These are phyloP conservation scores for Dipodomys ordii DNA, from an alignment of 2,113 vertebrate species.

Conservation along the genomic window DNA sequence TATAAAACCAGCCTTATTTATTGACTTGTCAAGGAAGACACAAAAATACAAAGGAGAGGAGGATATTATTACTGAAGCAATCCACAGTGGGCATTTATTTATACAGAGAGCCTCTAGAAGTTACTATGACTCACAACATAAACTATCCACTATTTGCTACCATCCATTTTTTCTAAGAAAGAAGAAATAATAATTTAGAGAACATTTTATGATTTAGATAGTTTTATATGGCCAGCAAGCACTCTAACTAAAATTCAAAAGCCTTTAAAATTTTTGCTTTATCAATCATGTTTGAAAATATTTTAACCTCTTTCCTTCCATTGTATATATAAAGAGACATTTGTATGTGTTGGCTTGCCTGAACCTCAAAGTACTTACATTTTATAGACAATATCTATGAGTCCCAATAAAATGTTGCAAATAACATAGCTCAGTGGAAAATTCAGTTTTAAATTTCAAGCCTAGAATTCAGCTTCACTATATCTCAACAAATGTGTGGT, in stretches of 20 bases:
- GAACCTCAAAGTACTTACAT: conserved; percentile 71
- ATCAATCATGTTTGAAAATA: conserved; percentile 39
- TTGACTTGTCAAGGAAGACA: conserved; percentile 30
- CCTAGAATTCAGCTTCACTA: neutral
- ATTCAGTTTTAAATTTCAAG: conserved; percentile 64
- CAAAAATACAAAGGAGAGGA: conserved; percentile 29
- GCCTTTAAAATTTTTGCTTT: conserved; percentile 15
- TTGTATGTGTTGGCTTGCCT: neutral
- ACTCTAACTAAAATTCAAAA: conserved; percentile 59
- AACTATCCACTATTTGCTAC: conserved; percentile 78
- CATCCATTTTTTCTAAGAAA: conserved; percentile 53
- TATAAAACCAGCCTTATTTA: conserved; percentile 58
- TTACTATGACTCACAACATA: conserved; percentile 60
- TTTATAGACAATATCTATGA: conserved; percentile 48
- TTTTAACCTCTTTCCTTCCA: neutral
- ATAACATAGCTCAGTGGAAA: neutral
- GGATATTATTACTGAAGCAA: too few relatives aligned
- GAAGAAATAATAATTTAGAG: conserved; percentile 47
- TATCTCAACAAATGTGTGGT: conserved; percentile 25
- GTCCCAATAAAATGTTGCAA: conserved; percentile 37
- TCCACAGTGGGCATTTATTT: neutral
- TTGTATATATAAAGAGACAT: neutral
- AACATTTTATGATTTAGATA: neutral
- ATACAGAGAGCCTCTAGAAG: conserved; percentile 70
- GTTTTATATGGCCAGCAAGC: conserved; percentile 50